A percentile compares a stretch with the other conserved stretches of the same genome.
These are phyloP conservation scores for Gambusia yucatana DNA, from an alignment of 2,797 vertebrate species.

Conservation along the genomic window DNA sequence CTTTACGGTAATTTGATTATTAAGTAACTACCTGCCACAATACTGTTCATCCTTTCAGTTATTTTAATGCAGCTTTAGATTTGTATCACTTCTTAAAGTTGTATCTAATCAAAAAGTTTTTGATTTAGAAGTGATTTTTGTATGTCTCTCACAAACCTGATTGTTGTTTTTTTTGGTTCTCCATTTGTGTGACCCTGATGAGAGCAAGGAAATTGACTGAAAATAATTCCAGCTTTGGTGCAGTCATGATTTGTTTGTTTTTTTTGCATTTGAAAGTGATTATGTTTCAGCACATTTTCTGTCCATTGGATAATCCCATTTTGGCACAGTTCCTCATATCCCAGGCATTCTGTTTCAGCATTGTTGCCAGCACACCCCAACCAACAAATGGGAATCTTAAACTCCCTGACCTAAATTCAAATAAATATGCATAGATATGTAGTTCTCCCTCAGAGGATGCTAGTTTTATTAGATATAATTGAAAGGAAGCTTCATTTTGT, in stretches of 20 bases:
- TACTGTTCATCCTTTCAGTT: not conserved
- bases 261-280: conserved; percentile 54
- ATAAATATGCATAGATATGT: conserved; percentile 38
- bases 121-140: not conserved
- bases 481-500: conserved; percentile 64
- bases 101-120: not conserved
- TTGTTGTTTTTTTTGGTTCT: not conserved
- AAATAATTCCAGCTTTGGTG: conserved; percentile 22
- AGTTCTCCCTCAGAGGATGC: conserved; percentile 34
- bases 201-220: conserved; percentile 11
- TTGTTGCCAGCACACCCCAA: conserved; percentile 57
- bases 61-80: not conserved
- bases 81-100: not conserved
- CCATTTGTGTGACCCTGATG: conserved; percentile 24
- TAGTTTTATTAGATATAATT: conserved; percentile 44
- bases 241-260: conserved; percentile 19
- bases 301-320: conserved; percentile 59
- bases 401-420: conserved; percentile 65
- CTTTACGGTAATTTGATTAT: not conserved
- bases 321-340: conserved; percentile 57
- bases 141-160: not conserved
- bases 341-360: conserved; percentile 54
- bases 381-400: conserved; percentile 58
- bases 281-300: conserved; percentile 58
- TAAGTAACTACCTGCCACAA: not conserved